phyloP scores from a whole-genome alignment of 2,888 invertebrate species.

The Orthosia gothica region DNA sequence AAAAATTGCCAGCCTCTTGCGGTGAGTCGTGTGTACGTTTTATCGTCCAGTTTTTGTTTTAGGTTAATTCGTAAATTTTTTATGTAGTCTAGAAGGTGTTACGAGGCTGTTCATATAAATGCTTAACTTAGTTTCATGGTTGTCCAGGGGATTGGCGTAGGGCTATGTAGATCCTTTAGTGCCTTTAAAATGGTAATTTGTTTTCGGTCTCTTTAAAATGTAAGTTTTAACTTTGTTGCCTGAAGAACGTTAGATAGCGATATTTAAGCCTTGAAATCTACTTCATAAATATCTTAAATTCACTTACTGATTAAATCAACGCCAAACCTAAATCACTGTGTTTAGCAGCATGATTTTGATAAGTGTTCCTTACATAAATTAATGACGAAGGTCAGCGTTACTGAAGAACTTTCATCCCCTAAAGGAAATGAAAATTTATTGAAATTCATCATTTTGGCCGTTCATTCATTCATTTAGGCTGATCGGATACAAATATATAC shows the following conservation, averaged over 20 bases:
- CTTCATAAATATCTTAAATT: neutral
- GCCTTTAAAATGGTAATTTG: slow-evolving; percentile 24
- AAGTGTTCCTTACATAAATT: no score
- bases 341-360: no score
- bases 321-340: no score
- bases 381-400: no score
- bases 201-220: slow-evolving; percentile 20
- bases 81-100: slow-evolving; percentile 39
- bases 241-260: neutral
- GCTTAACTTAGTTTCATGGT: slow-evolving; percentile 38
- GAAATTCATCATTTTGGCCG: no score
- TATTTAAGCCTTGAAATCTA: neutral
- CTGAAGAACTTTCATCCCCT: no score
- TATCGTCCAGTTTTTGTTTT: slow-evolving; percentile 61
- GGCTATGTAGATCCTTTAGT: slow-evolving; percentile 1
- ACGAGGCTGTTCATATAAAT: slow-evolving; percentile 46
- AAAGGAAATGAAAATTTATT: no score
- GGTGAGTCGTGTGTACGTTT: slow-evolving; percentile 69
- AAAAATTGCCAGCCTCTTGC: slow-evolving; percentile 80
- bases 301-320: no score
- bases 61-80: slow-evolving; percentile 56
- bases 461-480: no score
- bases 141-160: slow-evolving; percentile 16
- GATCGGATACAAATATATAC: no score
- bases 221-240: slow-evolving; percentile 25